Base-by-base conservation (phyloP, 64 coral and sea anemone genomes). In the Montipora foliosa region DNA sequence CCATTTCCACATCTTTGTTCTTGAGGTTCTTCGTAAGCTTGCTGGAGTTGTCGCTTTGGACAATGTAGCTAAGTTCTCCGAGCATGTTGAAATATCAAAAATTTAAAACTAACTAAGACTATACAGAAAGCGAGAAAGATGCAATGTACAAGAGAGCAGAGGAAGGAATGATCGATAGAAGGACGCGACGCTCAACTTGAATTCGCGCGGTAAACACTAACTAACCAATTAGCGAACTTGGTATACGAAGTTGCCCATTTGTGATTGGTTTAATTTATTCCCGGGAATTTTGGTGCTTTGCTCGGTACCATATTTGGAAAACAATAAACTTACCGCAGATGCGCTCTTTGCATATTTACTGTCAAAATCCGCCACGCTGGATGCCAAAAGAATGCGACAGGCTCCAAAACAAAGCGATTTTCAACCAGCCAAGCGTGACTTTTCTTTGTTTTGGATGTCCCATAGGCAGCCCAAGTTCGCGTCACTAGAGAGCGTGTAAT, bases 221-320 rank as follows among this genome's bases (percentile, higher is more conserved):
- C 48, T n/a, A 75, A 37, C 95, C 95, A 96, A 96, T 96, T 80
- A 96, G 24, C 25, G 15, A 17, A 37, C 1, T 11, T 75, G 47
- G 20, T 75, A 80, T 8, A 21, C 19, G 49, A 72, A 59, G 25
- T 5, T 74, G 50, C 66, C 12, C 8, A 14, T 14, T 67, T 87
- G 4, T 88, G 49, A 96, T 96, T 96, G 95, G 95, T 47, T 70
- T 24, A n/a, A 68, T 8, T 67, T n/a, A 51, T 79, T 96, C 92
- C 77, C 87, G 87, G 92, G 91, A 78, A 96, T 72, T 47, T 48
- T 25, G 4, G 51, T 6, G 7, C 66, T 45, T 47, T 48, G 82
- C 45, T 3, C 19, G 6, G 11, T 16, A 5, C 82, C 82, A 72
- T 86, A 86, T 86, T 86, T 86, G 82, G 82, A 70, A 72, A 86